Base-by-base conservation (phyloP, 2,888 invertebrate genomes). In the Epistrophella euchroma region DNA sequence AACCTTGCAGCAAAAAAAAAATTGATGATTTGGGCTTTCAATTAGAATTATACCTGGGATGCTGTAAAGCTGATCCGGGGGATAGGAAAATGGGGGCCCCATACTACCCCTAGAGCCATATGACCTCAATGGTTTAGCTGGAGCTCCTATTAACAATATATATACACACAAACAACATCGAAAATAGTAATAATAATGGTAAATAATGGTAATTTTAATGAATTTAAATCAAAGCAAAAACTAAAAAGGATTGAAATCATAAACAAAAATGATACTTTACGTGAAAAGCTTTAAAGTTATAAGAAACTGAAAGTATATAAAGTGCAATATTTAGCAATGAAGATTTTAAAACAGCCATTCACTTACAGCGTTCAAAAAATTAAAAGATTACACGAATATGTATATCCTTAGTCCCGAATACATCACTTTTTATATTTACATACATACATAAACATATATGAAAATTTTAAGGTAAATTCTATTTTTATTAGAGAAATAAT, bases 41-140 rank as follows among this genome's bases (percentile, higher is more conserved):
- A 73, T 76, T 60, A 64, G 73, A 81, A 73, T 77, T 88, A 90
- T 93, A 93, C 93, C 93, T 92, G 93, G 93, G 90, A 93, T 91
- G 90, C 92, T 93, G 91, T 93, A 93, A 88, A 93, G 92, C 90
- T 93, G 93, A 91, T 93, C 93, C 90, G 91, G 91, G 89, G 92
- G 89, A 91, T 92, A 92, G 89, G 92, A 91, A 90, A 91, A 92
- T 90, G 91, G 90, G 89, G 92, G 92, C 89, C 91, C 92, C 92
- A 92, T 91, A 90, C 91, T 92, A 91, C 93, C 92, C 90, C 92
- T 91, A 89, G 92, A 91, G 90, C 92, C 92, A 90, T 92, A 92
- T 88, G 93, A 91, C 90, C 93, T 91, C 90, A 93, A 90, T 90
- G 93, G 93, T 91, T 93, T 93, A 88, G 92, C 91, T 89, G 93